Conservation (phyloP, 2,113 vertebrate species). For the Tiliqua scincoides region DNA sequence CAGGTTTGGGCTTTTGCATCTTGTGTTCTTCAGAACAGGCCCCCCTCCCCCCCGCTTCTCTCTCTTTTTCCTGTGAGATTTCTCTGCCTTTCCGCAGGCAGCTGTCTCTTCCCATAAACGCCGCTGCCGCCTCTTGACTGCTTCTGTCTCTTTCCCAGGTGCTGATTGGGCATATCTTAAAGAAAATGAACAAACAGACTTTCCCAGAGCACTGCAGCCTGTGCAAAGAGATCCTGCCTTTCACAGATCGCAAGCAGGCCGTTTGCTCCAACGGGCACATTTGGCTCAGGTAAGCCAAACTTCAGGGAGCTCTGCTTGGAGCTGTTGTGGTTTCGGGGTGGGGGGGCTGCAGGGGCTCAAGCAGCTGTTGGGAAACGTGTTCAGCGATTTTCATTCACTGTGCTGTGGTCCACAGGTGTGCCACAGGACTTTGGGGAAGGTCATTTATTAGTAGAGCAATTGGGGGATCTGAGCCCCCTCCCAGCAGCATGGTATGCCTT, state of each 20-base stretch:
- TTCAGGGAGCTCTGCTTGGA: neutral
- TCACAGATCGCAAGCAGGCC: conserved; percentile 87
- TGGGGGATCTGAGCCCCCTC: too few relatives aligned
- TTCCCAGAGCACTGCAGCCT: conserved; percentile 93
- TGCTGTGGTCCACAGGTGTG: neutral
- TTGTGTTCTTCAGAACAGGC: neutral
- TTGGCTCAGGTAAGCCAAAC: conserved; percentile 88
- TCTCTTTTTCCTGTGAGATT: neutral
- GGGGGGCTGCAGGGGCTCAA: fast-evolving
- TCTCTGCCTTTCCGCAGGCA: conserved; percentile 21
- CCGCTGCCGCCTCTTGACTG: neutral
- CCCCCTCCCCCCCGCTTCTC: neutral
- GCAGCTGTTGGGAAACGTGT: neutral
- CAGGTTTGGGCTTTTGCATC: conserved; percentile 11
- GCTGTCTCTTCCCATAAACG: neutral
- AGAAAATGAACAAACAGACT: conserved; percentile 97
- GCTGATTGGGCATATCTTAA: conserved; percentile 93
- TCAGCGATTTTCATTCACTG: too few relatives aligned
- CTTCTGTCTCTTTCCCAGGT: conserved; percentile 78
- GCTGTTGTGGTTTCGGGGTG: neutral
- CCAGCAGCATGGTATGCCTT: too few relatives aligned
- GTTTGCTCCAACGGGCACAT: conserved; percentile 92
- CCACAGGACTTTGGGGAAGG: too few relatives aligned
- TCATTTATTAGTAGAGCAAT: too few relatives aligned
- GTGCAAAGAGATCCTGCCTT: conserved; percentile 92